These are phyloP conservation scores for Abrostola triplasia DNA, from an alignment of 2,888 invertebrate genomes.

Conservation along the genomic window DNA sequence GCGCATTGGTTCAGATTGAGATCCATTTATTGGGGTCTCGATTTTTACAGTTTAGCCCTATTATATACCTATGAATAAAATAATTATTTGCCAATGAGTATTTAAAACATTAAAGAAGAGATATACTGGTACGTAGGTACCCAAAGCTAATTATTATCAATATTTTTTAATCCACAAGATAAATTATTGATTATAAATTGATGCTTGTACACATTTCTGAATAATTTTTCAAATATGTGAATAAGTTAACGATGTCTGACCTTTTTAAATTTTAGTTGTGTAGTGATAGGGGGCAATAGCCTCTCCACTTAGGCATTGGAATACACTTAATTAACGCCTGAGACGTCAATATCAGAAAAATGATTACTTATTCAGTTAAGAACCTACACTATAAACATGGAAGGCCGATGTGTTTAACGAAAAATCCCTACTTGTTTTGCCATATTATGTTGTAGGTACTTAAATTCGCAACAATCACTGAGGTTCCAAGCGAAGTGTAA, in stretches of 20 bases:
- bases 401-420: too few species aligned
- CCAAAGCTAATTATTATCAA: background rate
- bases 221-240: background rate
- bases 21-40: slow-evolving; percentile 36
- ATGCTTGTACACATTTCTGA: background rate
- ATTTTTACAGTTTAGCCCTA: slow-evolving; percentile 9
- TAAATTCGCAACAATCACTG: too few species aligned
- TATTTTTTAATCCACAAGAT: background rate
- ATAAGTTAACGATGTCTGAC: background rate
- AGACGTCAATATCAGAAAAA: background rate
- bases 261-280: background rate
- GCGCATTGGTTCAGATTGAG: slow-evolving; percentile 28
- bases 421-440: too few species aligned
- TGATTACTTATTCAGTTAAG: too few species aligned
- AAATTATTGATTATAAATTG: too few species aligned
- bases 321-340: slow-evolving; percentile 3
- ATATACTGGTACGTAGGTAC: too few species aligned
- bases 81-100: background rate
- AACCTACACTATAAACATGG: too few species aligned
- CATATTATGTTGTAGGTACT: too few species aligned
- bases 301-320: background rate
- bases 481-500: too few species aligned
- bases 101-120: too few species aligned
- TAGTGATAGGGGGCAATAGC: background rate
- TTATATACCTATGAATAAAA: slow-evolving; percentile 10